These are phyloP conservation scores for Heliconius ismenius DNA, from an alignment of 2,888 invertebrate species.

Conservation along the genomic window DNA sequence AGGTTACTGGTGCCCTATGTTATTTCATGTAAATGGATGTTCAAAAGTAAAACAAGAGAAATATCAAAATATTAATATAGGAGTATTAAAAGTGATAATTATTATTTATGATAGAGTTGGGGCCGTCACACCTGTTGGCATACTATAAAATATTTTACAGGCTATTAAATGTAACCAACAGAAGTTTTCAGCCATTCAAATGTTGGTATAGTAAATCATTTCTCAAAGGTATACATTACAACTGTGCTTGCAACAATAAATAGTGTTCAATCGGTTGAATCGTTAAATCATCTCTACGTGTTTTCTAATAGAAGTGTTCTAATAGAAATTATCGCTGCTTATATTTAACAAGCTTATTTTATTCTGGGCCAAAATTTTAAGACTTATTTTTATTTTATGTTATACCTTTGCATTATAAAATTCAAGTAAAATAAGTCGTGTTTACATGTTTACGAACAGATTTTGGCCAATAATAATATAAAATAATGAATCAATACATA, in stretches of 20 bases:
- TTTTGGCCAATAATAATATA: background rate
- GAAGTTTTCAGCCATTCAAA: constrained; percentile 55
- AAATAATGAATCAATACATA: constrained; percentile 55
- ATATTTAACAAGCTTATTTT: background rate
- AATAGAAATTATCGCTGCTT: background rate
- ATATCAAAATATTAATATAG: background rate
- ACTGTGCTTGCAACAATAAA: background rate
- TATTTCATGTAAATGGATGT: background rate
- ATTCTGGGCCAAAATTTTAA: background rate
- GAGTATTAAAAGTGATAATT: constrained; percentile 50
- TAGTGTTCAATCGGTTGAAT: background rate
- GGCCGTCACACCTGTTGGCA: constrained; percentile 71
- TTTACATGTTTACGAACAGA: background rate
- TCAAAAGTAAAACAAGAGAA: background rate
- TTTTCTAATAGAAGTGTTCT: background rate
- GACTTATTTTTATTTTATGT: background rate
- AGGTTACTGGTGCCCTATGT: no score
- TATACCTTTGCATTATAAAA: background rate
- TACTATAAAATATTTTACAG: constrained; percentile 67
- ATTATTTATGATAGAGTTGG: constrained; percentile 62
- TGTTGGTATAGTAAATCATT: constrained; percentile 52
- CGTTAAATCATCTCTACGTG: background rate
- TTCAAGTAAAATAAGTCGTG: background rate
- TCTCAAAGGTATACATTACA: background rate
- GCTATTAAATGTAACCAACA: constrained; percentile 59